phyloP scores from a whole-genome alignment of 2,888 invertebrate species.

The Drosophila falleni region DNA sequence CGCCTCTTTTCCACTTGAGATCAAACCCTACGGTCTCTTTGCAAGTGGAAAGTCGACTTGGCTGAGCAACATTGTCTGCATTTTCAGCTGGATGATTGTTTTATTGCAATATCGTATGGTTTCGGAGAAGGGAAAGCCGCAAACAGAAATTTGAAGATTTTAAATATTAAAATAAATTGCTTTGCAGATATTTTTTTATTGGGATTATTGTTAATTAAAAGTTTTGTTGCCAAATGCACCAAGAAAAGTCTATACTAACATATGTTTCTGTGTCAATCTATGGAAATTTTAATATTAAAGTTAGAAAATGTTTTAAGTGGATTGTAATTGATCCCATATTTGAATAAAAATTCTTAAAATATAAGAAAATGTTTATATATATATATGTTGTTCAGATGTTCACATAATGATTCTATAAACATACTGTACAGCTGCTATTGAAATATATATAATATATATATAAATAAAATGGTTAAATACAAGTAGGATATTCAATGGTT shows the following conservation, averaged over 20 bases:
- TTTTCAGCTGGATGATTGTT: constrained; percentile 43
- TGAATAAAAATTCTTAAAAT: too few species aligned
- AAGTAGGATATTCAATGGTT: too few species aligned
- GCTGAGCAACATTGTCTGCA: constrained; percentile 35
- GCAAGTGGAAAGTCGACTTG: constrained; percentile 27
- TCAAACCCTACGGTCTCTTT: constrained; percentile 33
- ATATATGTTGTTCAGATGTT: too few species aligned
- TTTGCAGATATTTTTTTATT: not conserved
- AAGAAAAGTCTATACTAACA: not conserved
- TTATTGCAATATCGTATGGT: constrained; percentile 36
- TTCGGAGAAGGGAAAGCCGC: not conserved
- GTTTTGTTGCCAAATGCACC: not conserved
- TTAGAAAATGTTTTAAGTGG: too few species aligned
- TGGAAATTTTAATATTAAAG: not conserved
- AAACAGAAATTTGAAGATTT: too few species aligned
- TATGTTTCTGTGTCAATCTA: not conserved
- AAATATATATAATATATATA: too few species aligned
- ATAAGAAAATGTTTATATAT: too few species aligned
- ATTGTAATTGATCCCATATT: too few species aligned
- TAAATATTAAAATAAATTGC: not conserved
- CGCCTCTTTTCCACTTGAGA: constrained; percentile 24
- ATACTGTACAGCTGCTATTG: too few species aligned
- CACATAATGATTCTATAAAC: too few species aligned
- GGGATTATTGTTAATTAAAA: not conserved
- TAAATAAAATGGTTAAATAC: too few species aligned